Percentiles rank a stretch among this genome's conserved stretches.
Evolutionary conservation across 1,140 invertebrate genomes (phyloP).

Genomic region (Zaprionus nigranus): DNA sequence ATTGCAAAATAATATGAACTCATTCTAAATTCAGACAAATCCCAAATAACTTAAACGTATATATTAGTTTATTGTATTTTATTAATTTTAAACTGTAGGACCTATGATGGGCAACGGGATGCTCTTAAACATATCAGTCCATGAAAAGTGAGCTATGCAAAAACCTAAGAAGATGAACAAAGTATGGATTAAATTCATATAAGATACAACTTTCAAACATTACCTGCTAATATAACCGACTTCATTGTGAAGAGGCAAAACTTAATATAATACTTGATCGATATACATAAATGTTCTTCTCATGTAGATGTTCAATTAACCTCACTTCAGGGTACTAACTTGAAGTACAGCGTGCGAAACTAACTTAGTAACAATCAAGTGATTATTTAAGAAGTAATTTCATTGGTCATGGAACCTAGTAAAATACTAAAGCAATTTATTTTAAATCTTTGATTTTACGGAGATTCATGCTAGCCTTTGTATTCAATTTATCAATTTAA

Average conservation of each 20-base stretch:
- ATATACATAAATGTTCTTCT: too few relatives aligned
- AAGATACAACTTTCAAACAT: neutral
- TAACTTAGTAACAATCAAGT: neutral
- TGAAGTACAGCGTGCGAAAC: neutral
- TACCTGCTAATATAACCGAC: neutral
- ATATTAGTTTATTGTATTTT: neutral
- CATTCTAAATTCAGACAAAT: neutral
- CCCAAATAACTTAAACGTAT: neutral
- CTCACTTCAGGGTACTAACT: neutral
- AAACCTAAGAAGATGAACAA: neutral
- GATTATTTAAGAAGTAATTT: neutral
- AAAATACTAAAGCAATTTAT: neutral
- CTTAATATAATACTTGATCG: too few relatives aligned
- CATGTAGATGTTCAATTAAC: neutral
- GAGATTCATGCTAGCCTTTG: neutral
- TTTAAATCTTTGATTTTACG: neutral
- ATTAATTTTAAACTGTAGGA: neutral
- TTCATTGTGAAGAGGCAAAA: neutral
- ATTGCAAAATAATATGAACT: neutral
- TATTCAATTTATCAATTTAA: neutral
- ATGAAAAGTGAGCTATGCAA: neutral
- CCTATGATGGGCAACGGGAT: conserved; percentile 36
- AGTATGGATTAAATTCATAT: neutral
- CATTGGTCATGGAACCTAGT: neutral
- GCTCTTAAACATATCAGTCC: conserved; percentile 15